phyloP scores from a whole-genome alignment of 2,888 invertebrate genomes.

The Cybosia mesomella region DNA sequence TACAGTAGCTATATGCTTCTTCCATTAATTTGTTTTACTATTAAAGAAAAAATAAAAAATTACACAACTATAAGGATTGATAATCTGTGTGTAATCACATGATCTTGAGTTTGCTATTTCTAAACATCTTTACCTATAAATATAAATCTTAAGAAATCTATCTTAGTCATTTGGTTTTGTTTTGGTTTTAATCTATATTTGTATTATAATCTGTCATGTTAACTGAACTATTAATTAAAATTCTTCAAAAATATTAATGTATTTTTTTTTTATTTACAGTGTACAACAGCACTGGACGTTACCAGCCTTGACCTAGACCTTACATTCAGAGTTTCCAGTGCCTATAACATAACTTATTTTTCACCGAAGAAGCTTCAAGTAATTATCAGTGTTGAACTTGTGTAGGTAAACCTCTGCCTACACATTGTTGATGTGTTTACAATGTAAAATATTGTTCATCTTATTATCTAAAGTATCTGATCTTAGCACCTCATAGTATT shows the following conservation, averaged over 20 bases:
- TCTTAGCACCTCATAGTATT: slow-evolving; percentile 68
- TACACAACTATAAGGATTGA: background rate
- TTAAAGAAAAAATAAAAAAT: background rate
- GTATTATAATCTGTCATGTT: background rate
- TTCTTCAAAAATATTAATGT: slow-evolving; percentile 11
- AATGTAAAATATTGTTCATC: slow-evolving; percentile 58
- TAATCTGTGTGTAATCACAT: slow-evolving; percentile 33
- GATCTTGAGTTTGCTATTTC: slow-evolving; percentile 26
- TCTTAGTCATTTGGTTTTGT: background rate
- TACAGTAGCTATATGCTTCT: background rate
- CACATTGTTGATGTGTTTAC: slow-evolving; percentile 61
- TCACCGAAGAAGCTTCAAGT: slow-evolving; percentile 70
- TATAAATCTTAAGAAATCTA: background rate
- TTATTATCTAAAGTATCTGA: slow-evolving; percentile 66
- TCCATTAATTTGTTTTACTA: background rate
- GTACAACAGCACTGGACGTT: slow-evolving; percentile 76
- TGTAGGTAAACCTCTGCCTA: slow-evolving; percentile 63
- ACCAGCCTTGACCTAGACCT: slow-evolving; percentile 69
- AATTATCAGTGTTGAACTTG: slow-evolving; percentile 67
- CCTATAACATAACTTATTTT: slow-evolving; percentile 61
- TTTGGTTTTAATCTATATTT: background rate
- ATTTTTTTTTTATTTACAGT: slow-evolving; percentile 71
- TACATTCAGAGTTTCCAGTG: slow-evolving; percentile 70
- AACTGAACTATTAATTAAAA: slow-evolving; percentile 10
- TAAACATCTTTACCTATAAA: background rate